Conservation (phyloP, 2,888 invertebrate genomes). For the Apantesis nais region DNA sequence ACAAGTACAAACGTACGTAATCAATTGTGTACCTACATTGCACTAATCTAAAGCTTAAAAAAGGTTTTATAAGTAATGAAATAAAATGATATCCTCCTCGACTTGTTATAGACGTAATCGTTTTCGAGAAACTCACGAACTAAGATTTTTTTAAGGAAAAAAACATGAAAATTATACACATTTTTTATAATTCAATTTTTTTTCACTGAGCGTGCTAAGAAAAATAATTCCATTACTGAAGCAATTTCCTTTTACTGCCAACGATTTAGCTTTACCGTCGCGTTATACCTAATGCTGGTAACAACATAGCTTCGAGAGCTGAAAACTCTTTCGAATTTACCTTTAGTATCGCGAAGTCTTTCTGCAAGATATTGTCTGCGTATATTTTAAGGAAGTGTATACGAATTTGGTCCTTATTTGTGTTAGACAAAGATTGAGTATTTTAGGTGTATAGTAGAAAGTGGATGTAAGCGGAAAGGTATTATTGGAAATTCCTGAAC, state of each 20-base stretch:
- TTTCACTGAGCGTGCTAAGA: constrained; percentile 52
- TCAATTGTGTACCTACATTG: neutral
- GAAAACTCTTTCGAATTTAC: constrained; percentile 78
- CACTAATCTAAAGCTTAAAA: neutral
- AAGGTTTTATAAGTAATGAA: neutral
- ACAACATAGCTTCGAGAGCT: constrained; percentile 65
- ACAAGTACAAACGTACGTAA: neutral
- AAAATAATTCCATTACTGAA: constrained; percentile 67
- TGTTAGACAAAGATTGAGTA: constrained; percentile 28
- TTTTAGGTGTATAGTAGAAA: constrained; percentile 21
- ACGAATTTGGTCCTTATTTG: constrained; percentile 47
- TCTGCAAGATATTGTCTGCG: constrained; percentile 53
- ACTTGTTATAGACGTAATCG: constrained; percentile 24
- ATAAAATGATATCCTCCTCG: neutral
- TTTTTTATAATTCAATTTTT: constrained; percentile 54
- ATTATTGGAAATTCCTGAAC: constrained; percentile 83
- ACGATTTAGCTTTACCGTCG: constrained; percentile 58
- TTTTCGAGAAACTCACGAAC: constrained; percentile 37
- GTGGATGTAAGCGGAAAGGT: constrained; percentile 52
- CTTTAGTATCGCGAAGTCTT: constrained; percentile 70
- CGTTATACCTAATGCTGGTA: constrained; percentile 54
- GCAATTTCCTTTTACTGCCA: constrained; percentile 68
- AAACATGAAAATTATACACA: constrained; percentile 43
- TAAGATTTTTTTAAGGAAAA: constrained; percentile 35
- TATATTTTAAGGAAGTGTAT: constrained; percentile 14